Percentiles rank a stretch among this genome's conserved stretches.
phyloP scores from a whole-genome alignment of 2,113 vertebrate genomes.

The Propithecus coquereli region DNA sequence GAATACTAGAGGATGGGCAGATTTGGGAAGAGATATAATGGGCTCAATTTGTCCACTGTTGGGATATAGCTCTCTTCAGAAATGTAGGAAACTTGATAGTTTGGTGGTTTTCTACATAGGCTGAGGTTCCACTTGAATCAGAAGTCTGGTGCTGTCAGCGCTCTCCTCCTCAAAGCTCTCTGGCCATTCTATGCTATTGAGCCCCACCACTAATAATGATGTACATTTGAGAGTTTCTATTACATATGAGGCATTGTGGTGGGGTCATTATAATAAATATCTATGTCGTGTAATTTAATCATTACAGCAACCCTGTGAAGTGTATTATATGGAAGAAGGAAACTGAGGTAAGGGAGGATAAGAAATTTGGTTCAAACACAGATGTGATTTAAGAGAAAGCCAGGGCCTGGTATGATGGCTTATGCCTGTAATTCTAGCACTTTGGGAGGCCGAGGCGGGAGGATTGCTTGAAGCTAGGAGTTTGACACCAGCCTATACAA shows the following conservation, averaged over 20 bases:
- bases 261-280: background rate
- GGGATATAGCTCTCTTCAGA: background rate
- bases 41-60: background rate
- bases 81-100: background rate
- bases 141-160: background rate
- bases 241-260: background rate
- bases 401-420: background rate
- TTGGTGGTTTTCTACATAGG: background rate
- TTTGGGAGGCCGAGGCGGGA: too few relatives aligned
- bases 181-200: background rate
- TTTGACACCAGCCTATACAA: too few relatives aligned
- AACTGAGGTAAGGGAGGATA: background rate
- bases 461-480: too few relatives aligned
- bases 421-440: too few relatives aligned
- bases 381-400: background rate
- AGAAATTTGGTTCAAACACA: background rate
- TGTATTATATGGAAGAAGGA: background rate
- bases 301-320: background rate
- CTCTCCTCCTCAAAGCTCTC: constrained; percentile 9
- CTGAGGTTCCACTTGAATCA: background rate
- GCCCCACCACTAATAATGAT: background rate
- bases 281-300: background rate
- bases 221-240: background rate
- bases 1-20: background rate
- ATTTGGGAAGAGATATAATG: background rate